These are phyloP conservation scores for Stictocephala bisonia DNA, from an alignment of 2,888 invertebrate genomes.

Conservation along the genomic window DNA sequence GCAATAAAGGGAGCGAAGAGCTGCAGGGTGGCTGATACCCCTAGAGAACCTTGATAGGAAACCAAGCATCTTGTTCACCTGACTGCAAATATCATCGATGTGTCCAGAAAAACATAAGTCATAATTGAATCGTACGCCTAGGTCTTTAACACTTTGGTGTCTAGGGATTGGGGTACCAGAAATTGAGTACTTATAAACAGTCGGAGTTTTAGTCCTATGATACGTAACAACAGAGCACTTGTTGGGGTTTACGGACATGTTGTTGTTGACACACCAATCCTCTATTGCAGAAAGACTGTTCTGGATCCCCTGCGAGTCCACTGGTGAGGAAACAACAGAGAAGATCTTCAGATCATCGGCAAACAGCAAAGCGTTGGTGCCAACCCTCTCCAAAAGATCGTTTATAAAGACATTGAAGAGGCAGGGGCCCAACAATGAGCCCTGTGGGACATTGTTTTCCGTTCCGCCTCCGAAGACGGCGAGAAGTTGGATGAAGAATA, in stretches of 20 bases:
- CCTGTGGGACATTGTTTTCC: slow-evolving; percentile 17
- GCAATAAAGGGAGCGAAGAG: not conserved
- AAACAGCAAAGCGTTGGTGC: not conserved
- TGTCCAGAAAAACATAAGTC: not conserved
- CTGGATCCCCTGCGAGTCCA: not conserved
- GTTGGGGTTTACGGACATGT: not conserved
- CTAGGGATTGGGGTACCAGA: not conserved
- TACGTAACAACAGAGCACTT: slow-evolving; percentile 2
- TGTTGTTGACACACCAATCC: not conserved
- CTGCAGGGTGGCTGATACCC: not conserved
- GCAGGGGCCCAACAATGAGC: slow-evolving; percentile 1
- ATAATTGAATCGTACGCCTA: not conserved
- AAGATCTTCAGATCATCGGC: slow-evolving; percentile 17
- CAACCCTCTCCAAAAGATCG: not conserved
- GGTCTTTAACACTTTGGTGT: not conserved
- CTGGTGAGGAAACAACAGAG: not conserved
- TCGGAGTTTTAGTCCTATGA: not conserved
- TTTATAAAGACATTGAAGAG: slow-evolving; percentile 26
- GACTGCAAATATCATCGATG: not conserved
- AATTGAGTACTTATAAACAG: not conserved
- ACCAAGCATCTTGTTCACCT: not conserved
- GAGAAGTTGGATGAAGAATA: not conserved
- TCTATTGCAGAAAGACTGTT: not conserved
- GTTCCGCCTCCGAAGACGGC: not conserved
- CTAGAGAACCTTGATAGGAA: not conserved